These are phyloP conservation scores for Orycteropus afer DNA, from an alignment of 2,113 vertebrate genomes.

Conservation along the genomic window DNA sequence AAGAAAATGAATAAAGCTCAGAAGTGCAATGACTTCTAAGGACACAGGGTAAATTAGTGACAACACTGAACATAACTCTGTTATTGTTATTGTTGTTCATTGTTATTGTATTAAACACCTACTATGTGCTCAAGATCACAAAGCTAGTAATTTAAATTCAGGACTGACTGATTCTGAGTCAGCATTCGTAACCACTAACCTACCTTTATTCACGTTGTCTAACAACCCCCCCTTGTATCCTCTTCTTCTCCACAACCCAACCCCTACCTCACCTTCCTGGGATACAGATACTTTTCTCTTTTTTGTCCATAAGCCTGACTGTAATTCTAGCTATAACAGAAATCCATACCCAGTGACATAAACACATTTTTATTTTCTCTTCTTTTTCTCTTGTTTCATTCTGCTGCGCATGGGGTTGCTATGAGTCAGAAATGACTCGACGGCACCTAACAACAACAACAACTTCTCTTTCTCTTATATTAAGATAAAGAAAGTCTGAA, in stretches of 20 bases:
- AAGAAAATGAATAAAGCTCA: neutral
- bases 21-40: neutral
- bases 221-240: neutral
- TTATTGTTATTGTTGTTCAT: neutral
- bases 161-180: neutral
- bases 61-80: neutral
- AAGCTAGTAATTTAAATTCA: neutral
- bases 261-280: neutral
- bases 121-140: neutral
- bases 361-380: neutral
- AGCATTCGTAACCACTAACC: neutral
- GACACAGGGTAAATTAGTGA: neutral
- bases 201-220: neutral
- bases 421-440: too few species aligned
- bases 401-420: too few species aligned
- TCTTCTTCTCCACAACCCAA: neutral
- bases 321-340: neutral
- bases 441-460: too few species aligned
- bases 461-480: neutral
- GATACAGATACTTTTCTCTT: neutral
- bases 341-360: neutral
- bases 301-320: neutral
- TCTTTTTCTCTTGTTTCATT: neutral
- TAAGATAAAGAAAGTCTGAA: neutral
- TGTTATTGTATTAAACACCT: neutral